Evolutionary conservation across 2,113 vertebrate genomes (phyloP).

Genomic region (Podiceps cristatus): DNA sequence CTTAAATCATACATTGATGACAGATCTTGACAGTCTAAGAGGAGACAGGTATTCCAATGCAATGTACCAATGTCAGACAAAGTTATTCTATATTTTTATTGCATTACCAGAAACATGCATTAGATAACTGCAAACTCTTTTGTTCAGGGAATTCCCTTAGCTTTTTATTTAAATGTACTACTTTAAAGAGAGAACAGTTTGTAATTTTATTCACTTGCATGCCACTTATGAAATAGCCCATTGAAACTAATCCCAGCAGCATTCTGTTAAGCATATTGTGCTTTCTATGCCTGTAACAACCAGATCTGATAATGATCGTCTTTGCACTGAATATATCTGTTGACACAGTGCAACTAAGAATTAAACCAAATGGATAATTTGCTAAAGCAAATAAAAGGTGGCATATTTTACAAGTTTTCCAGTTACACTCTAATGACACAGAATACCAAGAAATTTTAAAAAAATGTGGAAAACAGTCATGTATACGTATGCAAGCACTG

Average conservation of each 20-base stretch:
- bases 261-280: neutral
- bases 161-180: neutral
- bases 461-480: neutral
- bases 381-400: neutral
- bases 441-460: neutral
- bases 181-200: neutral
- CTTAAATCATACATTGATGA: conserved; percentile 61
- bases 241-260: neutral
- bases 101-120: neutral
- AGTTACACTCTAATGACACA: neutral
- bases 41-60: neutral
- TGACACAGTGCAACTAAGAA: neutral
- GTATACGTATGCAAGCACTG: neutral
- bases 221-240: neutral
- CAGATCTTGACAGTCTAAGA: conserved; percentile 36
- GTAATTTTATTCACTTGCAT: neutral
- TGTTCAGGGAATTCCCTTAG: neutral
- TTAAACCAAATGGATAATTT: neutral
- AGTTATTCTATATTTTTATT: conserved; percentile 4
- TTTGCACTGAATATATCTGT: neutral
- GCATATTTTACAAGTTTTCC: neutral
- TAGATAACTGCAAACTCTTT: neutral
- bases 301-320: neutral
- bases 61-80: neutral
- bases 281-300: neutral